Evolutionary conservation across 1,140 invertebrate species (phyloP), one percentile per base, ranked within the genome.

Genomic region (Micrasema longulum): DNA sequence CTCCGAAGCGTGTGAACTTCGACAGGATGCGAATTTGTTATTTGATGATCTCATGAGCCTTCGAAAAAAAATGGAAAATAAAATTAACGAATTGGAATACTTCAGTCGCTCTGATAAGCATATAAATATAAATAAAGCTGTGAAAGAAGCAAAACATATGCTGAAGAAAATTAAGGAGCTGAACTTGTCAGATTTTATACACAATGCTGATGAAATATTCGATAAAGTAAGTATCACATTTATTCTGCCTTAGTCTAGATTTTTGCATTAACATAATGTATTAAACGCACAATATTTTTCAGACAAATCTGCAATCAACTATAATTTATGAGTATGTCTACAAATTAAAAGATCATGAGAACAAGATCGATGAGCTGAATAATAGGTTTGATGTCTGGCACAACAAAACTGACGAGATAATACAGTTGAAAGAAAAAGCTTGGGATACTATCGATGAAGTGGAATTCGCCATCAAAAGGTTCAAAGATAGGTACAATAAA

Each of bases 61-160:
- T 45, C 50, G 72, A 14, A 72, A 73, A 35, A 69, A 41, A 36
- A 48, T 78, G 11, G 53, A 73, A 81, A 80, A 79, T 52, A 81
- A 83, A 23, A 84, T 86, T 36, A 77, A 76, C 7, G 79, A 80
- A 45, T 76, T 91, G 36, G 77, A 83, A 70, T 83, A 87, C 3
- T 89, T 89, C 53, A 86, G 85, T 3, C 83, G 83, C 41, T 87
- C 88, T 1, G 83, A 86, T 55, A 86, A 84, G 36, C 87, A 87
- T 77, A 77, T 90, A 16, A 89, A 87, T 70, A 85, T 89, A 2
- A 85, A 87, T 45, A 85, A 86, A 69, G 87, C 86, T 0, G 69
- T 91, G 16, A 86, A 88, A 71, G 87, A 89, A 77, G 88, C 89
- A 0, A 85, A 83, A 35, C 80, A 81, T 52, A 78, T 90, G 41